Conservation (phyloP, 2,113 vertebrate genomes). For the Eublepharis macularius region DNA sequence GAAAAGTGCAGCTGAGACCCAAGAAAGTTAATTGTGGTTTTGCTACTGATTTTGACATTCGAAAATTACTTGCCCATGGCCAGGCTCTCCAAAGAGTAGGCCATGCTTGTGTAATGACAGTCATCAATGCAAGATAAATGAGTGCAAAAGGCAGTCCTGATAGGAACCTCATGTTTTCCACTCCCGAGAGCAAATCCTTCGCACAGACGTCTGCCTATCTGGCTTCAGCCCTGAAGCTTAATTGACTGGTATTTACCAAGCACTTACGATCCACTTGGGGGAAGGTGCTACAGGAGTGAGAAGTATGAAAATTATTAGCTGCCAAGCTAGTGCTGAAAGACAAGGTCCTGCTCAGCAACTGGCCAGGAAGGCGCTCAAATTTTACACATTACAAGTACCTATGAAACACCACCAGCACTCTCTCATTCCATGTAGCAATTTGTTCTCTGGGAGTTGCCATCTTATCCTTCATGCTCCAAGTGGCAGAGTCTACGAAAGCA, state of each 20-base stretch:
- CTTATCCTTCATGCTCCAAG: background rate
- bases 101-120: background rate
- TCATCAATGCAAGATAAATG: background rate
- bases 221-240: background rate
- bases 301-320: background rate
- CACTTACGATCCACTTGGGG: background rate
- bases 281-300: background rate
- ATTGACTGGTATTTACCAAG: conserved; percentile 1
- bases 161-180: fast-evolving
- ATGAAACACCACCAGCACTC: background rate
- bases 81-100: background rate
- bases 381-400: background rate
- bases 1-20: background rate
- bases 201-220: background rate
- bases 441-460: background rate
- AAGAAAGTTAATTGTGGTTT: background rate
- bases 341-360: background rate
- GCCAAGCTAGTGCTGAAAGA: conserved; percentile 6
- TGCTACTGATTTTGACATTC: background rate
- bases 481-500: background rate
- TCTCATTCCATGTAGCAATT: background rate
- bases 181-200: background rate
- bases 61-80: background rate
- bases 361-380: background rate
- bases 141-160: background rate